These are phyloP conservation scores for Acheta domesticus DNA, from an alignment of 2,888 invertebrate species.

Conservation along the genomic window DNA sequence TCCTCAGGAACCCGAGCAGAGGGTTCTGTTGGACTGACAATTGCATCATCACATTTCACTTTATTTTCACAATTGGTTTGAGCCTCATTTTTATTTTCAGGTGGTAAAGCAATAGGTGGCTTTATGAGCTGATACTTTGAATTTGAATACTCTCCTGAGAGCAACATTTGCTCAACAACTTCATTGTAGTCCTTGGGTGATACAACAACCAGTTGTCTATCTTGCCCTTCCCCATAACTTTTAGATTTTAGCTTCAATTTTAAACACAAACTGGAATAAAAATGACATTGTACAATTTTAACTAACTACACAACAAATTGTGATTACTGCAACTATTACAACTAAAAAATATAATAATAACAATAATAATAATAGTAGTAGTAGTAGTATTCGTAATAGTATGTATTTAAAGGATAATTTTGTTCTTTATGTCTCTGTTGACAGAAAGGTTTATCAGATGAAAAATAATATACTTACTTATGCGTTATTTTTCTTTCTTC, in stretches of 20 bases:
- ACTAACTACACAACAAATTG: too few species aligned
- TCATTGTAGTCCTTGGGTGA: conserved; percentile 45
- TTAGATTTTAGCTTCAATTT: conserved; percentile 51
- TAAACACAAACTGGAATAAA: conserved; percentile 46
- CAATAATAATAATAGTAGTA: too few species aligned
- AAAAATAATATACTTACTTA: conserved; percentile 38
- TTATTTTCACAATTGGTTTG: neutral
- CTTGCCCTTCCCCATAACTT: conserved; percentile 51
- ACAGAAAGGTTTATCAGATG: neutral
- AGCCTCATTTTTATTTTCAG: neutral
- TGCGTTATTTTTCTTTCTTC: conserved; percentile 50
- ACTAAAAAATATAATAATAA: too few species aligned
- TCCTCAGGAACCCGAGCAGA: neutral
- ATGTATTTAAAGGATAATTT: too few species aligned
- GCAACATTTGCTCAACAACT: conserved; percentile 20
- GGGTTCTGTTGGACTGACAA: neutral
- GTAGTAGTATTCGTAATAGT: too few species aligned
- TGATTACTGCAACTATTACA: too few species aligned
- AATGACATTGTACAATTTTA: neutral
- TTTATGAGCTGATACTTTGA: neutral
- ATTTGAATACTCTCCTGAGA: neutral
- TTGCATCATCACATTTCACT: neutral
- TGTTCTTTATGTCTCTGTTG: neutral
- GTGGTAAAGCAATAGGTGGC: neutral
- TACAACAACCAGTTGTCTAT: conserved; percentile 50